Evolutionary conservation across 2,113 vertebrate species (phyloP).

Genomic region (Smithornis capensis): DNA sequence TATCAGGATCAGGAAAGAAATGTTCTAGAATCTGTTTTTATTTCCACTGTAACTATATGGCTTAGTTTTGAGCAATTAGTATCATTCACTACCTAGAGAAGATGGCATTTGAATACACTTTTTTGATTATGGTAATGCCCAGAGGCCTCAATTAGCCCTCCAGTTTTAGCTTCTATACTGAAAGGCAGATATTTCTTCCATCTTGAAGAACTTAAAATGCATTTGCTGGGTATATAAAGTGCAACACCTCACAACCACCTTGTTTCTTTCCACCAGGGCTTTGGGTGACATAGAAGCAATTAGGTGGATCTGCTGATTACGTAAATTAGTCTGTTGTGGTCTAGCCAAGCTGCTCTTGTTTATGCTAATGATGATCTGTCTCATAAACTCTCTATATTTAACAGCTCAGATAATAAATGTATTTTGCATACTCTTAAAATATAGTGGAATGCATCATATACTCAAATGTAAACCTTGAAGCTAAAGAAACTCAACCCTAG

Average conservation of each 20-base stretch:
- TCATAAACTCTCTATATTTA: neutral
- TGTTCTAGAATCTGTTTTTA: neutral
- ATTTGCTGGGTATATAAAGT: neutral
- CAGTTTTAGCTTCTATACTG: neutral
- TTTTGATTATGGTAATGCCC: neutral
- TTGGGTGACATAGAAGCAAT: neutral
- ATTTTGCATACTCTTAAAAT: neutral
- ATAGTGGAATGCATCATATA: neutral
- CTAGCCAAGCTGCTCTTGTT: neutral
- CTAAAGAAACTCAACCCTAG: neutral
- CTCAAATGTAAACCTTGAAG: neutral
- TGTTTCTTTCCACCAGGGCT: neutral
- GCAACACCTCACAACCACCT: neutral
- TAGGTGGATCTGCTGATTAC: neutral
- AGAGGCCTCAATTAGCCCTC: neutral
- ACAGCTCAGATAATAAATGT: neutral
- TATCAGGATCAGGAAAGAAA: neutral
- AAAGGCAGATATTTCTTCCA: neutral
- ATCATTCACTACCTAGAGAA: neutral
- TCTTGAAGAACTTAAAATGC: neutral
- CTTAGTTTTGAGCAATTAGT: neutral
- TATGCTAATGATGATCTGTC: neutral
- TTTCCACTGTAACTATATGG: neutral
- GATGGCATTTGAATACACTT: neutral
- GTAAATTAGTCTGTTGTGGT: neutral